Evolutionary conservation across 2,888 invertebrate genomes (phyloP).

Genomic region (Dicranocentrus wangi): DNA sequence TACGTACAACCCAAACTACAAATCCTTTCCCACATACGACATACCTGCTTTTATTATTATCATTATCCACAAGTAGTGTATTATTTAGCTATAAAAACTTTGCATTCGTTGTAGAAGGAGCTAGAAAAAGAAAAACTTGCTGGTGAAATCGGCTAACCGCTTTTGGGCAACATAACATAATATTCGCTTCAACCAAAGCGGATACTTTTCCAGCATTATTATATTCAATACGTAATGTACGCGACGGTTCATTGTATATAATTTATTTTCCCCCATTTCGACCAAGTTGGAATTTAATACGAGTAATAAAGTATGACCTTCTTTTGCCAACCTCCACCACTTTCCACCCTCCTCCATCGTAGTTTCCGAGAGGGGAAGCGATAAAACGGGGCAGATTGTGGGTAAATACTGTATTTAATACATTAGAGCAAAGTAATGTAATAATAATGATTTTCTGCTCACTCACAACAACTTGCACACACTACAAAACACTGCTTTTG

Average conservation of each 20-base stretch:
- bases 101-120: not conserved
- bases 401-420: slow-evolving; percentile 42
- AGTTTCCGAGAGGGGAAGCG: not conserved
- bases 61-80: not conserved
- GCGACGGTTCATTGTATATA: no score
- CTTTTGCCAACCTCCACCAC: slow-evolving; percentile 24
- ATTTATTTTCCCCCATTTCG: no score
- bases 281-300: slow-evolving; percentile 4
- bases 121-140: no score
- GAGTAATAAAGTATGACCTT: slow-evolving; percentile 35
- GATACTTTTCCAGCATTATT: no score
- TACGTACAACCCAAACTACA: no score
- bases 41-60: slow-evolving; percentile 9
- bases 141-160: no score
- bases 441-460: slow-evolving; percentile 50
- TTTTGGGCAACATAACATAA: no score
- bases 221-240: no score
- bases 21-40: no score
- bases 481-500: not conserved
- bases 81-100: not conserved
- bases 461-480: not conserved
- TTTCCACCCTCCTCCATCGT: slow-evolving; percentile 24
- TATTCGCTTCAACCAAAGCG: no score
- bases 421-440: slow-evolving; percentile 39
- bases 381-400: slow-evolving; percentile 22